phyloP scores from a whole-genome alignment of 2,113 vertebrate genomes.

The Xenopus laevis region DNA sequence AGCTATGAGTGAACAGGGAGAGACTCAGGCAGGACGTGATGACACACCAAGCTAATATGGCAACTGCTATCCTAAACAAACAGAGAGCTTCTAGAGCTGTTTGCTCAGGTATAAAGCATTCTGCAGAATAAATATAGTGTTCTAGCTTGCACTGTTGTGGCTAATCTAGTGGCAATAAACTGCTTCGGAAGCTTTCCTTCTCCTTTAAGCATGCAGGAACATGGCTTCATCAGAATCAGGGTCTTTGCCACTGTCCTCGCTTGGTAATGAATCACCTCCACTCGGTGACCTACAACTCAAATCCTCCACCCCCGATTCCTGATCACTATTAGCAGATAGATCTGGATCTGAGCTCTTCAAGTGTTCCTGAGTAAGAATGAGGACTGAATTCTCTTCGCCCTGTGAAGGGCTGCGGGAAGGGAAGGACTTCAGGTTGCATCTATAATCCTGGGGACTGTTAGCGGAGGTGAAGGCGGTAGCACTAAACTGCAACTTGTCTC shows the following conservation, averaged over 20 bases:
- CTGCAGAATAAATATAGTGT: no score
- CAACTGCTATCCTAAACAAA: no score
- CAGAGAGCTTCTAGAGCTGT: no score
- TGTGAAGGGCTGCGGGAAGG: constrained; percentile 73
- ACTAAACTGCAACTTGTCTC: constrained; percentile 60
- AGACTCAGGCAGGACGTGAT: no score
- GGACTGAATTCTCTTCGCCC: constrained; percentile 68
- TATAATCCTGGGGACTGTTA: constrained; percentile 87
- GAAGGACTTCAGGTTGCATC: constrained; percentile 65
- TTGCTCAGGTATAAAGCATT: no score
- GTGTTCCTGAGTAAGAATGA: constrained; percentile 70
- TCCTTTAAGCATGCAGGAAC: constrained; percentile 58
- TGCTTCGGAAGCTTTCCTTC: no score
- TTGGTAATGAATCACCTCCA: constrained; percentile 69
- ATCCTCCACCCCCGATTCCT: constrained; percentile 86
- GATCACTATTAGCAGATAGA: constrained; percentile 81
- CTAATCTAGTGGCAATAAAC: no score
- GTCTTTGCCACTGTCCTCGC: constrained; percentile 80
- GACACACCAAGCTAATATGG: no score
- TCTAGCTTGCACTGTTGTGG: no score
- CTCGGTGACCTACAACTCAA: constrained; percentile 83
- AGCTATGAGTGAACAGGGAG: no score
- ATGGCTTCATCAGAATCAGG: constrained; percentile 78
- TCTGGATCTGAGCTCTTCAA: constrained; percentile 73
- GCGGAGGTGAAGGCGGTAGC: constrained; percentile 61